Percentiles rank a stretch among this genome's conserved stretches.
These are phyloP conservation scores for Psilopsiagon aymara DNA, from an alignment of 2,113 vertebrate species.

Conservation along the genomic window DNA sequence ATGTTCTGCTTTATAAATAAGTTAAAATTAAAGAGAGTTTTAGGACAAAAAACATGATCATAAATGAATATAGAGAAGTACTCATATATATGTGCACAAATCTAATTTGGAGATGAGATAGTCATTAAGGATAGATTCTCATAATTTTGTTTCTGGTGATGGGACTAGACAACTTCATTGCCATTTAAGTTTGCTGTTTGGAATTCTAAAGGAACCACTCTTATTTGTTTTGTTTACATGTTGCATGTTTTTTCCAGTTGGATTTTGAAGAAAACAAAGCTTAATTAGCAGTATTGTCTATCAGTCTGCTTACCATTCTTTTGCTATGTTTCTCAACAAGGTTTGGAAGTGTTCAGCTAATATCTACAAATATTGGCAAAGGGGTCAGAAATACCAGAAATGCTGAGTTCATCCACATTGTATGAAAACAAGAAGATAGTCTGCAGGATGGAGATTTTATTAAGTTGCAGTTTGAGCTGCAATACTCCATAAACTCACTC, in stretches of 20 bases:
- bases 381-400: background rate
- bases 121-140: background rate
- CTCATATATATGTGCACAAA: background rate
- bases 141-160: background rate
- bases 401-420: background rate
- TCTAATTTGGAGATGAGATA: background rate
- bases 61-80: background rate
- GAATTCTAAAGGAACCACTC: background rate
- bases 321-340: background rate
- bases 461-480: background rate
- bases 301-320: background rate
- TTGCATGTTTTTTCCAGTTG: background rate
- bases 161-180: accelerated
- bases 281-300: background rate
- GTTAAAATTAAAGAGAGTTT: background rate
- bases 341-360: background rate
- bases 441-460: background rate
- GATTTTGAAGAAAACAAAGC: background rate
- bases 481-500: background rate
- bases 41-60: background rate
- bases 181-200: background rate
- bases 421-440: background rate
- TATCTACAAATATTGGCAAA: background rate
- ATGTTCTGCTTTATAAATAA: background rate
- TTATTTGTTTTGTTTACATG: background rate